Evolutionary conservation across 2,888 invertebrate genomes (phyloP).

Genomic region (Taphrorychus bicolor): DNA sequence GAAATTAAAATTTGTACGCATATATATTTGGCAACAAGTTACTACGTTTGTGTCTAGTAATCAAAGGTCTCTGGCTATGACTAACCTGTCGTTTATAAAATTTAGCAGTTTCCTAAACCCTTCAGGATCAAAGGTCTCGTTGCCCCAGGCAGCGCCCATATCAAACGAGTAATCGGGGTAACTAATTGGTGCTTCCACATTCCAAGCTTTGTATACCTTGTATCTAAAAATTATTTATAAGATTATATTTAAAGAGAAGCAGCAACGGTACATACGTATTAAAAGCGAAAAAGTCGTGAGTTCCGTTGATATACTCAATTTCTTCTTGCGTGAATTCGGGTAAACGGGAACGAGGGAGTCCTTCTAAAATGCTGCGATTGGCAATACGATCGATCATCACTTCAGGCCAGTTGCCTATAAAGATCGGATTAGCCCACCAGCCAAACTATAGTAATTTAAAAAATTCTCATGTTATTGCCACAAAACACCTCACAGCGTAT

Average conservation of each 20-base stretch:
- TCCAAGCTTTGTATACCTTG: constrained; percentile 10
- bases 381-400: constrained; percentile 68
- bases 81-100: constrained; percentile 26
- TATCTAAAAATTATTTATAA: constrained; percentile 11
- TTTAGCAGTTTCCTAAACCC: constrained; percentile 33
- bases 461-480: background rate
- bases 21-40: no score
- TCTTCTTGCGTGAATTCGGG: constrained; percentile 69
- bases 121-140: constrained; percentile 8
- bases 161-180: constrained; percentile 18
- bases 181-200: constrained; percentile 10
- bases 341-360: constrained; percentile 67
- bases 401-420: constrained; percentile 71
- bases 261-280: constrained; percentile 81
- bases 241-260: background rate
- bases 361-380: constrained; percentile 66
- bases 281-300: constrained; percentile 76
- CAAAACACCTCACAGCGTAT: background rate
- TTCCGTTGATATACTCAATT: constrained; percentile 66
- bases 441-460: constrained; percentile 41
- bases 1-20: no score
- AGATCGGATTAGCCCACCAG: constrained; percentile 65
- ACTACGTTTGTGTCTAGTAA: no score
- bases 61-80: no score
- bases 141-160: constrained; percentile 10